Evolutionary conservation across 2,888 invertebrate genomes (phyloP).

Genomic region (Pseudococcus jackbeardsleyi): DNA sequence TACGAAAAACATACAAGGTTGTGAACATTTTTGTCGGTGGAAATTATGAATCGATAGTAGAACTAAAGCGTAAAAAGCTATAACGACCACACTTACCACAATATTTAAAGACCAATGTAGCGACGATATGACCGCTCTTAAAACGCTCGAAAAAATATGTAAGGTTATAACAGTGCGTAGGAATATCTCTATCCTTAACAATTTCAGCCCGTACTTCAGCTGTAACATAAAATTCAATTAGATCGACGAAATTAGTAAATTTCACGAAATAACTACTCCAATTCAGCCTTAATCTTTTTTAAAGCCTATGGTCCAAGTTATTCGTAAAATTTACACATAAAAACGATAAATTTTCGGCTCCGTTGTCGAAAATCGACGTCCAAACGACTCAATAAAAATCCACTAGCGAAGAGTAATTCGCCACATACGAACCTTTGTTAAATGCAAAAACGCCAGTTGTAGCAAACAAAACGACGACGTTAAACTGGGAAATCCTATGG

Average conservation of each 20-base stretch:
- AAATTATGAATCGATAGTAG: neutral
- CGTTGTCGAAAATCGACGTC: neutral
- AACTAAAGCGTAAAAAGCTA: neutral
- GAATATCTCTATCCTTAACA: conserved; percentile 61
- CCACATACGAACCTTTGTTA: conserved; percentile 72
- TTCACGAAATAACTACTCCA: neutral
- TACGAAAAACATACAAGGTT: neutral
- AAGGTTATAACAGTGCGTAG: conserved; percentile 62
- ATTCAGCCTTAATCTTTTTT: conserved; percentile 3
- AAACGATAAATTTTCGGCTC: conserved; percentile 5
- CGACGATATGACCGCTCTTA: conserved; percentile 60
- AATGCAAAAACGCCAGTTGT: conserved; percentile 74
- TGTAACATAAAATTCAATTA: conserved; percentile 47
- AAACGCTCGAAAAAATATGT: conserved; percentile 62
- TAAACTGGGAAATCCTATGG: conserved; percentile 74
- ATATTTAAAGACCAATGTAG: conserved; percentile 60
- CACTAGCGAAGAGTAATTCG: neutral
- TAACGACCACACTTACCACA: conserved; percentile 48
- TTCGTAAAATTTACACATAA: conserved; percentile 12
- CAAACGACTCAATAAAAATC: conserved; percentile 12
- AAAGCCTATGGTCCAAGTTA: neutral
- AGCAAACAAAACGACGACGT: conserved; percentile 74
- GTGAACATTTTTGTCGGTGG: neutral
- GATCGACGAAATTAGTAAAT: neutral
- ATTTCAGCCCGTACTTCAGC: conserved; percentile 59